Evolutionary conservation across 2,797 vertebrate species (phyloP).

Genomic region (Sebastes taczanowskii): DNA sequence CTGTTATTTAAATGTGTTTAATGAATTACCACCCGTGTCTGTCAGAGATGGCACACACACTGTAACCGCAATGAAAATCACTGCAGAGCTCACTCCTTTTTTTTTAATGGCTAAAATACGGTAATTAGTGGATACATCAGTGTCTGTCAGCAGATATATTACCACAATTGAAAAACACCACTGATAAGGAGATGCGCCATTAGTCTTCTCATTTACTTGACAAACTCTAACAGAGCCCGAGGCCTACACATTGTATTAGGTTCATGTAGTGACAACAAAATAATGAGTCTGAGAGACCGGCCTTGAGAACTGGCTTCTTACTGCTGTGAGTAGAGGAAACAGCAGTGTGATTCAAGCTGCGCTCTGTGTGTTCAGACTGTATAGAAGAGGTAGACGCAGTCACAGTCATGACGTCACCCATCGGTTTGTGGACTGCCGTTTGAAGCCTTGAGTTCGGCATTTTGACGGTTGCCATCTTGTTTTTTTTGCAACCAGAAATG

Average conservation of each 20-base stretch:
- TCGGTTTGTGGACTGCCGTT: too few species aligned
- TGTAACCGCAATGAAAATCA: not conserved
- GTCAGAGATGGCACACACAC: slow-evolving; percentile 29
- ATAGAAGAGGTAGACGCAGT: too few species aligned
- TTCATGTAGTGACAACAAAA: slow-evolving; percentile 56
- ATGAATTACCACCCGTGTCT: slow-evolving; percentile 33
- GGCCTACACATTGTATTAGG: slow-evolving; percentile 63
- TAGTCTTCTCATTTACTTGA: slow-evolving; percentile 79
- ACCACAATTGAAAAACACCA: slow-evolving; percentile 66
- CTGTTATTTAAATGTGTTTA: slow-evolving; percentile 22
- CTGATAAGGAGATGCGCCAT: slow-evolving; percentile 76
- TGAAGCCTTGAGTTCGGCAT: too few species aligned
- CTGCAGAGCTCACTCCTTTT: slow-evolving; percentile 26
- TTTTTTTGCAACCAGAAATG: too few species aligned
- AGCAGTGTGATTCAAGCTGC: not conserved
- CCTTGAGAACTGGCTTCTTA: not conserved
- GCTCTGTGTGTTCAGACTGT: too few species aligned
- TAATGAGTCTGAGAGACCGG: slow-evolving; percentile 44
- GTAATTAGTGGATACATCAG: slow-evolving; percentile 73
- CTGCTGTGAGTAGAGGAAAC: not conserved
- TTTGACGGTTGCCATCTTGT: too few species aligned
- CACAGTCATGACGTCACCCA: too few species aligned
- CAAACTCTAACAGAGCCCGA: slow-evolving; percentile 66
- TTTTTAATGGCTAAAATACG: slow-evolving; percentile 55
- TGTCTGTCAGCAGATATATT: slow-evolving; percentile 73